phyloP scores from a whole-genome alignment of 2,797 vertebrate genomes.

The Nannoperca obscura region DNA sequence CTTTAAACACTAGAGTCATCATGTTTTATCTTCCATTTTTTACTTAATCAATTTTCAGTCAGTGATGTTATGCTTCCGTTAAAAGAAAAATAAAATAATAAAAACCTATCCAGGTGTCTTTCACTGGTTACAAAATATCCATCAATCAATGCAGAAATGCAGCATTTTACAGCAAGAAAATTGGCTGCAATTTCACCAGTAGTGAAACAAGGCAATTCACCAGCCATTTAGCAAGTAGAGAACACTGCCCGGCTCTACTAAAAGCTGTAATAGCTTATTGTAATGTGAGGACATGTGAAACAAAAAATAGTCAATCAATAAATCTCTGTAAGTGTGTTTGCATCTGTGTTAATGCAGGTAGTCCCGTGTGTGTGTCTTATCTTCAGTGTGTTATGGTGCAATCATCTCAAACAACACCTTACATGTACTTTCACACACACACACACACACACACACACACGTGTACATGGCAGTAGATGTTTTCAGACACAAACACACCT shows the following conservation, averaged over 20 bases:
- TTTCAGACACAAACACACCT: neutral
- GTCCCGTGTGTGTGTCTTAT: neutral
- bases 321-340: conserved; percentile 5
- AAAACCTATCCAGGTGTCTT: neutral
- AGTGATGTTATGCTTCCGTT: conserved; percentile 16
- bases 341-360: neutral
- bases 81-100: too few species aligned
- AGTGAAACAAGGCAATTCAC: conserved; percentile 28
- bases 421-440: neutral
- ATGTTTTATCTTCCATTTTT: neutral
- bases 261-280: conserved; percentile 29
- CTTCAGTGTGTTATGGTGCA: neutral
- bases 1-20: neutral
- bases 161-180: conserved; percentile 27
- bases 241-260: conserved; percentile 8
- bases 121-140: conserved; percentile 17
- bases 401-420: conserved; percentile 21
- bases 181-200: conserved; percentile 40
- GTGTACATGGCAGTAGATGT: neutral
- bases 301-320: conserved; percentile 26
- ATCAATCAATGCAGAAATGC: conserved; percentile 18
- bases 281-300: conserved; percentile 39
- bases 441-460: neutral
- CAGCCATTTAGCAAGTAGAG: conserved; percentile 26
- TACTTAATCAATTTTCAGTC: neutral